phyloP scores from a whole-genome alignment of 2,113 vertebrate species.

The Corythaeola cristata region DNA sequence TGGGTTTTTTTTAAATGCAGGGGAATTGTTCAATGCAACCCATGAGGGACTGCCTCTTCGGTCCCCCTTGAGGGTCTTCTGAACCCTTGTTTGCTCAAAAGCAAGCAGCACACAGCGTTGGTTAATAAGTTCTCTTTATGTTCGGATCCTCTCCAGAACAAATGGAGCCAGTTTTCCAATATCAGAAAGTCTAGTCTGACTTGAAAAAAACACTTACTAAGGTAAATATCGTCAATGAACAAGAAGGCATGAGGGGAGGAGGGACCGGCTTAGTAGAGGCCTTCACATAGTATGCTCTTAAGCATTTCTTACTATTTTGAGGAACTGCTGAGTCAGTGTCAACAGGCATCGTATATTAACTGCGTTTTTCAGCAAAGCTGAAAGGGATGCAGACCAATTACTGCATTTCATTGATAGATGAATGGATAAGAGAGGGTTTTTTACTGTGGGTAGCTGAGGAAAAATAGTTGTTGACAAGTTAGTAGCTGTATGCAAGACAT shows the following conservation, averaged over 20 bases:
- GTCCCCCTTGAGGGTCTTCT: neutral
- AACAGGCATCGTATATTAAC: neutral
- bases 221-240: neutral
- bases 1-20: neutral
- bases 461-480: neutral
- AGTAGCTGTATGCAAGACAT: neutral
- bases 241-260: neutral
- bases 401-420: neutral
- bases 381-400: neutral
- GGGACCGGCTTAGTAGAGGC: neutral
- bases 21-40: neutral
- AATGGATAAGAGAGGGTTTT: neutral
- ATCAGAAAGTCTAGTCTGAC: neutral
- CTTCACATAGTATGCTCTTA: neutral
- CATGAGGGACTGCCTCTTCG: neutral
- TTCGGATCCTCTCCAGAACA: neutral
- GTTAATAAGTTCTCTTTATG: neutral
- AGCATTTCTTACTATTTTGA: neutral
- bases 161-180: neutral
- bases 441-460: neutral
- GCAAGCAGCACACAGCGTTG: neutral
- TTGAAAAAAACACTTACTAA: neutral
- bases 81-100: neutral
- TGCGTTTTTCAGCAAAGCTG: neutral
- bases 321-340: neutral